Percentiles rank a stretch among this genome's conserved stretches.
These are phyloP conservation scores for Aegotheles bennettii DNA, from an alignment of 2,113 vertebrate species.

Conservation along the genomic window DNA sequence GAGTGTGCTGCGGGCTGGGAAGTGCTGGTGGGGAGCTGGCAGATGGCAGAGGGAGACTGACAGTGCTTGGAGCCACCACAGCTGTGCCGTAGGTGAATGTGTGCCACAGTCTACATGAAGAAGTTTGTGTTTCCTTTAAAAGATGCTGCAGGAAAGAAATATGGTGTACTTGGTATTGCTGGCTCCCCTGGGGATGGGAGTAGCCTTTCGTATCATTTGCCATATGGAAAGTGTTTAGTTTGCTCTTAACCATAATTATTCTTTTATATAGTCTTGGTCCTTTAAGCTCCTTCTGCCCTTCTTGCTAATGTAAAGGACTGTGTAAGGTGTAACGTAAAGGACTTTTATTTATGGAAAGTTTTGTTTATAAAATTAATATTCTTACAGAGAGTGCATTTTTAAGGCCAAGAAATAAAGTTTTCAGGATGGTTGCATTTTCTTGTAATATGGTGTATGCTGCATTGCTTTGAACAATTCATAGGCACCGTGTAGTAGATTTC, in stretches of 20 bases:
- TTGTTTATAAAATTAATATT: neutral
- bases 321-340: neutral
- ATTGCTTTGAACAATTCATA: neutral
- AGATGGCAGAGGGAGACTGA: neutral
- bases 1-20: rapidly evolving
- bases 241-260: neutral
- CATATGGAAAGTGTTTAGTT: neutral
- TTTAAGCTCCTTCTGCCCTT: neutral
- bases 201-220: neutral
- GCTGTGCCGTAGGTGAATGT: neutral
- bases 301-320: no score
- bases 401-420: neutral
- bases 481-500: neutral
- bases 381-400: neutral
- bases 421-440: neutral
- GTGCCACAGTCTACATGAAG: neutral
- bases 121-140: neutral
- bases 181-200: neutral
- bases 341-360: neutral
- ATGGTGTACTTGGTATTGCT: neutral
- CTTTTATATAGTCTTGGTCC: neutral
- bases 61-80: neutral
- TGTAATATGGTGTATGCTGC: neutral
- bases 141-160: neutral
- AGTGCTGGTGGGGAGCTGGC: neutral